Evolutionary conservation across 2,888 invertebrate species (phyloP), one percentile per base, ranked within the genome.

Genomic region (Drosophila bunnanda): DNA sequence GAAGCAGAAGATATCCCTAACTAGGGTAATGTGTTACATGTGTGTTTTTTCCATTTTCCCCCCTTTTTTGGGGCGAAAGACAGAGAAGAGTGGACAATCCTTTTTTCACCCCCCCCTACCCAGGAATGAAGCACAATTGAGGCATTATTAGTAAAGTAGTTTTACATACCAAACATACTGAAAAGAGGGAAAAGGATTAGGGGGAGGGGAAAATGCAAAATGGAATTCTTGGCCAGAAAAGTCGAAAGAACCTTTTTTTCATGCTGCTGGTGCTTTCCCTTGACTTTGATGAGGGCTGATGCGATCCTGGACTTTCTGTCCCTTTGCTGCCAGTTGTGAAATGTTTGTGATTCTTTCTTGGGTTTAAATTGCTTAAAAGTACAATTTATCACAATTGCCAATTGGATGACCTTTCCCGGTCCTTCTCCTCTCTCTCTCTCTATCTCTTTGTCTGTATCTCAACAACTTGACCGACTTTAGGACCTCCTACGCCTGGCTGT

Each of bases 301-400:
- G 41, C 22, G 65, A 58, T 69, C 62, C 62, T 65, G 36, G 67
- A 56, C 17, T 34, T 28, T 34, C 54, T 59, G 32, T 56, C 39
- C 50, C 50, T 34, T 22, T 5, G 50, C 50, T 52, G 50, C 50
- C 22, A 52, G 28, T 59, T 59, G 44, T n/a, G 28, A 43, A 59
- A 59, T 44, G 36, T 48, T 25, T 69, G 32, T 69, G 34, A 30
- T 22, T 54, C 32, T 39, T 48, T 15, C 30, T 39, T 46, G 61
- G 69, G 70, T 65, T 82, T 76, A 77, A 87, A 87, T 87, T 82
- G 79, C 84, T 82, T 76, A 76, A 85, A 85, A 89, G 82, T 88
- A 83, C 82, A 78, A 89, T 88, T 88, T 89, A 89, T 89, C 85
- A 89, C 88, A 88, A 87, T 89, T 87, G 88, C 74, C 83, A 85